These are phyloP conservation scores for Helicoverpa armigera DNA, from an alignment of 1,140 invertebrate species.

Conservation along the genomic window DNA sequence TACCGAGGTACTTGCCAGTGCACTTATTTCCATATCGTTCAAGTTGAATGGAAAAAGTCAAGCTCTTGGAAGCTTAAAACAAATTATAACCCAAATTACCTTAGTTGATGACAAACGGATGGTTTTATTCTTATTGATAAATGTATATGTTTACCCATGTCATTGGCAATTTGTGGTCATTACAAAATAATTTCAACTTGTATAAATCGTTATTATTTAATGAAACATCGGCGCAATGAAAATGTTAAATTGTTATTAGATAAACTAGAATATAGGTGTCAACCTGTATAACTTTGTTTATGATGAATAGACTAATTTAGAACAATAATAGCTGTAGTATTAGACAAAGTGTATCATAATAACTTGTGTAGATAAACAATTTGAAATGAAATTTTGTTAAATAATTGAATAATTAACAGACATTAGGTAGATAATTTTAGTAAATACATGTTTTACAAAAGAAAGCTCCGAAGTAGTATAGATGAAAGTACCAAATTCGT, in stretches of 20 bases:
- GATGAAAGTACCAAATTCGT: too few relatives aligned
- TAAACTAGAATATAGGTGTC: neutral
- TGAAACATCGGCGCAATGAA: constrained; percentile 38
- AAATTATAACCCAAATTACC: too few relatives aligned
- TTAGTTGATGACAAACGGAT: too few relatives aligned
- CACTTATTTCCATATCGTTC: neutral
- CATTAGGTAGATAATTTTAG: too few relatives aligned
- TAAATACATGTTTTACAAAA: too few relatives aligned
- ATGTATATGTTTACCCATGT: constrained; percentile 49
- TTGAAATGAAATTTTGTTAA: neutral
- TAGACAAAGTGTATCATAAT: constrained; percentile 39
- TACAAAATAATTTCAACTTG: neutral
- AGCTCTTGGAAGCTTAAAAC: too few relatives aligned
- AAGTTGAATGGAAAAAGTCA: too few relatives aligned
- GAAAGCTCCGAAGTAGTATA: too few relatives aligned
- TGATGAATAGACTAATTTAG: constrained; percentile 58
- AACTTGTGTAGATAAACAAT: constrained; percentile 45
- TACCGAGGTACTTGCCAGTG: neutral
- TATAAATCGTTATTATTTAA: constrained; percentile 32
- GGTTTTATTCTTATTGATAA: neutral
- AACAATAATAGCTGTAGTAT: constrained; percentile 71
- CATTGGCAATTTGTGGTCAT: constrained; percentile 70
- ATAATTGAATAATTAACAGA: too few relatives aligned
- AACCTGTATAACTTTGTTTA: constrained; percentile 36
- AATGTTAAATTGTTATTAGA: constrained; percentile 63